A percentile compares a stretch with the other conserved stretches of the same genome.
Conservation (phyloP, 2,113 vertebrate genomes). For the Asarcornis scutulata region DNA sequence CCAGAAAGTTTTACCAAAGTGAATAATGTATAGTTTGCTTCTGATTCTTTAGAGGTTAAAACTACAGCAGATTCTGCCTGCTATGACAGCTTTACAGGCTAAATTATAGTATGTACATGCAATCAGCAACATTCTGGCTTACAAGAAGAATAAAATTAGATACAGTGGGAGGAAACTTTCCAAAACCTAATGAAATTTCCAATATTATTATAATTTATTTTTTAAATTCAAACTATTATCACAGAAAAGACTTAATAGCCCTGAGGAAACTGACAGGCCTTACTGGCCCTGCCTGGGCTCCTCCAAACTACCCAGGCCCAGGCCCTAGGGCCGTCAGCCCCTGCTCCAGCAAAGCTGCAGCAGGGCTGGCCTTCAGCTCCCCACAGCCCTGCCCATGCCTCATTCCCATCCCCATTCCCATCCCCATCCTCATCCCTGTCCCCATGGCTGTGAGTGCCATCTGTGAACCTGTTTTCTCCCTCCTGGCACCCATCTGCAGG, state of each 20-base stretch:
- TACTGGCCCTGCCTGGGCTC: neutral
- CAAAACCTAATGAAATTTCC: slow-evolving; percentile 1
- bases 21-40: neutral
- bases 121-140: slow-evolving; percentile 28
- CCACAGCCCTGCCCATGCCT: neutral
- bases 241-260: neutral
- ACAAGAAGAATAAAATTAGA: slow-evolving; percentile 29
- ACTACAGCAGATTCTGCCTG: neutral
- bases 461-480: neutral
- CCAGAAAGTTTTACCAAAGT: neutral
- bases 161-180: neutral
- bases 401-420: no score
- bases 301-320: neutral
- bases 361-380: neutral
- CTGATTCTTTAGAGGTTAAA: neutral
- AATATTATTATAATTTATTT: neutral
- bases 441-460: neutral
- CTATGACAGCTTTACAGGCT: slow-evolving; percentile 9
- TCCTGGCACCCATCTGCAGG: accelerated
- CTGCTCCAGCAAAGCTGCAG: neutral
- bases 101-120: slow-evolving; percentile 16
- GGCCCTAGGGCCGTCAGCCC: neutral
- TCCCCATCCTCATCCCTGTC: neutral
- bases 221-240: neutral
- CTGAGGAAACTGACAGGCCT: neutral